Percentiles rank a stretch among this genome's conserved stretches.
Conservation (phyloP, 2,888 invertebrate genomes). For the Pycnomerus fuliginosus region DNA sequence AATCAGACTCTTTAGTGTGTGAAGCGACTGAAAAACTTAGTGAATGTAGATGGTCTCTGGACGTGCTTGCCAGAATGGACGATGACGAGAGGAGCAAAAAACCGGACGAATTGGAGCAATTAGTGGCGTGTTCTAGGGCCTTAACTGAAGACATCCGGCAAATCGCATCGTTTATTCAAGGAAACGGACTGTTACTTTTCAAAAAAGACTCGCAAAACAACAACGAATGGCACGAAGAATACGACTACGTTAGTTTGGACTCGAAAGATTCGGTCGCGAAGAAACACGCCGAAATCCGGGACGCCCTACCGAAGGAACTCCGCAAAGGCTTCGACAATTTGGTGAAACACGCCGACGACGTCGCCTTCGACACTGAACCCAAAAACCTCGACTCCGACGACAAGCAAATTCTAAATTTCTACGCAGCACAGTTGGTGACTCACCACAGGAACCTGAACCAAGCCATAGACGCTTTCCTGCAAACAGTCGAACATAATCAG, state of each 20-base stretch:
- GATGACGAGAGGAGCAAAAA: slow-evolving; percentile 56
- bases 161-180: slow-evolving; percentile 88
- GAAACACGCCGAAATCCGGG: slow-evolving; percentile 72
- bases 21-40: slow-evolving; percentile 75
- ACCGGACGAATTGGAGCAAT: slow-evolving; percentile 84
- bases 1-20: slow-evolving; percentile 77
- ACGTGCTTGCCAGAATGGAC: slow-evolving; percentile 53
- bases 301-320: slow-evolving; percentile 70
- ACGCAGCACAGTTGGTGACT: slow-evolving; percentile 81
- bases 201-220: slow-evolving; percentile 59
- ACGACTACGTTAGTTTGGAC: slow-evolving; percentile 87
- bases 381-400: slow-evolving; percentile 70
- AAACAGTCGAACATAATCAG: slow-evolving; percentile 89
- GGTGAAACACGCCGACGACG: slow-evolving; percentile 70
- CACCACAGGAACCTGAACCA: slow-evolving; percentile 83
- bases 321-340: slow-evolving; percentile 75
- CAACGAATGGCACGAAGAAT: slow-evolving; percentile 77
- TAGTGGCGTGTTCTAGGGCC: slow-evolving; percentile 83
- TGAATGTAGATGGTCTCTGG: slow-evolving; percentile 75
- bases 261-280: slow-evolving; percentile 71
- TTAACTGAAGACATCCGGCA: slow-evolving; percentile 87
- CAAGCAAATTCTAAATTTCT: slow-evolving; percentile 81
- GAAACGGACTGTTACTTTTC: slow-evolving; percentile 76
- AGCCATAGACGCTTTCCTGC: slow-evolving; percentile 89
- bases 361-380: slow-evolving; percentile 58